These are phyloP conservation scores for Clamator glandarius DNA, from an alignment of 2,797 vertebrate species.

Conservation along the genomic window DNA sequence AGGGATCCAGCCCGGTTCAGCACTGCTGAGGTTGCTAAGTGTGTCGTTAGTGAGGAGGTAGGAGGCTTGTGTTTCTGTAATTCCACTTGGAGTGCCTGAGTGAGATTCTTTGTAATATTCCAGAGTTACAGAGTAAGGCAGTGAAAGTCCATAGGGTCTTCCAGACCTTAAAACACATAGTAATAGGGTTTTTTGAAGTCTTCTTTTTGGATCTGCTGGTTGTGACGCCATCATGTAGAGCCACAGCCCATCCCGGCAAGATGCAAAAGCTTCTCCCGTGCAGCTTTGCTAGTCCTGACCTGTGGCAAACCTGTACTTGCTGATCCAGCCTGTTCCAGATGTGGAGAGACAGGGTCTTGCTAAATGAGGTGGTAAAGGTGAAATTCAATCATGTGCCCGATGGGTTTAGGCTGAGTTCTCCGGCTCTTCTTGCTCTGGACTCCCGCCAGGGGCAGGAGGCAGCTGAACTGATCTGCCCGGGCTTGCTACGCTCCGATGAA, in stretches of 20 bases:
- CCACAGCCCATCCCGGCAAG: fast-evolving
- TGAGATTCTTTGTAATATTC: neutral
- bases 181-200: fast-evolving
- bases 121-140: neutral
- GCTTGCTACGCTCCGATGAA: fast-evolving
- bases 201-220: neutral
- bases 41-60: neutral
- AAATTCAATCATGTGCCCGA: neutral
- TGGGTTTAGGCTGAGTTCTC: neutral
- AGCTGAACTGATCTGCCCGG: neutral
- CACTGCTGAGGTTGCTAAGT: neutral
- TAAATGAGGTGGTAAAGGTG: neutral
- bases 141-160: neutral
- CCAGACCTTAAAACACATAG: fast-evolving
- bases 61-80: neutral
- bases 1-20: neutral
- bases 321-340: slow-evolving; percentile 1
- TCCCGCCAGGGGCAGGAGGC: neutral
- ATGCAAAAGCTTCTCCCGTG: neutral
- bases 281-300: neutral
- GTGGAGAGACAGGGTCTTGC: neutral
- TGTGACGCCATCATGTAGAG: neutral
- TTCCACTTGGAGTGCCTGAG: fast-evolving
- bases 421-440: neutral
- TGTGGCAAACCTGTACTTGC: neutral